Conservation (phyloP, 1,140 invertebrate species). For the Apis cerana region DNA sequence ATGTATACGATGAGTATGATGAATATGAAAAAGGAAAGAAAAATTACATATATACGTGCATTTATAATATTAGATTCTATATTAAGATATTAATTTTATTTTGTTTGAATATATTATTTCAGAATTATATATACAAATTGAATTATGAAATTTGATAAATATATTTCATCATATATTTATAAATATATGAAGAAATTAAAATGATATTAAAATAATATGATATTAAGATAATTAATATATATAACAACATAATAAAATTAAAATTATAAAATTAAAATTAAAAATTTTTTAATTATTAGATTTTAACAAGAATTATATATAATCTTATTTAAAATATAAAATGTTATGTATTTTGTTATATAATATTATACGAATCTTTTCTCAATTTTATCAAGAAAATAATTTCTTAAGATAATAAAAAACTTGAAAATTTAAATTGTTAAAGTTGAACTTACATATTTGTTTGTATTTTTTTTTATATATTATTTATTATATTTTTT, state of each 20-base stretch:
- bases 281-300: neutral
- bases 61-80: neutral
- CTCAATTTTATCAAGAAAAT: neutral
- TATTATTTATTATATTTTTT: neutral
- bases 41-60: neutral
- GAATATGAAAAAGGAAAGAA: neutral
- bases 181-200: no score
- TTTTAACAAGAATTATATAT: neutral
- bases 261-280: neutral
- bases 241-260: neutral
- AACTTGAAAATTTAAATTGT: neutral
- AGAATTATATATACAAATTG: neutral
- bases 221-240: neutral
- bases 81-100: no score
- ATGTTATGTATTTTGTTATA: no score
- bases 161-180: neutral
- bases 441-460: neutral
- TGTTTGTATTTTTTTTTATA: neutral
- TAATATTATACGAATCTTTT: no score
- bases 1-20: no score
- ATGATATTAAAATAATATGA: no score
- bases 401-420: neutral
- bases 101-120: no score
- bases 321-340: no score
- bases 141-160: neutral